Conservation (phyloP, 2,797 vertebrate species). For the Premnoplex brunnescens region DNA sequence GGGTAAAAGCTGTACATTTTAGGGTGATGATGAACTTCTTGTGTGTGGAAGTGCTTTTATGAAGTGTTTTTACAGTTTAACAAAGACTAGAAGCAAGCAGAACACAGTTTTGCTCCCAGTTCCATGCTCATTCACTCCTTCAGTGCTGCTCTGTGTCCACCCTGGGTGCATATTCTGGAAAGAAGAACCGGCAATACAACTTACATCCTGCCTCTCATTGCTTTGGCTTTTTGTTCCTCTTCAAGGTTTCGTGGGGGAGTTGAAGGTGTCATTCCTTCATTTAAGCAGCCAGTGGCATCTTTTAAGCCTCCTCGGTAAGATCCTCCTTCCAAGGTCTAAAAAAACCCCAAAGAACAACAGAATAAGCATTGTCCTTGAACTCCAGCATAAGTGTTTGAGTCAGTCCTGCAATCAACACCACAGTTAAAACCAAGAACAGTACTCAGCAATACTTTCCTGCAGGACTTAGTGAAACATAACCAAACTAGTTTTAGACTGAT, state of each 20-base stretch:
- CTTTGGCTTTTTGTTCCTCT: conserved; percentile 94
- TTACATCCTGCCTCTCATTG: conserved; percentile 94
- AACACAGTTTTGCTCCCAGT: background rate
- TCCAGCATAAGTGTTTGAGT: background rate
- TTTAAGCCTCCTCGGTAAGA: conserved; percentile 86
- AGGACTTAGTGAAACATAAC: background rate
- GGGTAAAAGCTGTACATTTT: background rate
- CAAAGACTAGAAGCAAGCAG: background rate
- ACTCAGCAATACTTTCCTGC: background rate
- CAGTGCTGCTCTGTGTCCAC: background rate
- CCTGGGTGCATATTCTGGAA: background rate
- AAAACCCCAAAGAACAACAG: conserved; percentile 12
- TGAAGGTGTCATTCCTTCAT: conserved; percentile 80
- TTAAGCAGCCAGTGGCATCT: conserved; percentile 77
- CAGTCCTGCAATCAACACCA: background rate
- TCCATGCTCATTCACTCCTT: background rate
- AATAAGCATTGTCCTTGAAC: background rate
- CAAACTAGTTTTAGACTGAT: background rate
- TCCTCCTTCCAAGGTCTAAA: conserved; percentile 88
- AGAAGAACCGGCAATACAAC: conserved; percentile 40
- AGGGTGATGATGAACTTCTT: background rate
- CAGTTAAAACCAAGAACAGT: background rate
- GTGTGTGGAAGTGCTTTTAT: background rate
- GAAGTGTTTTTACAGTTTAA: background rate
- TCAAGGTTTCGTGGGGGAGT: conserved; percentile 89